phyloP scores from a whole-genome alignment of 2,797 vertebrate species.

The Parauchenoglanis ngamensis region DNA sequence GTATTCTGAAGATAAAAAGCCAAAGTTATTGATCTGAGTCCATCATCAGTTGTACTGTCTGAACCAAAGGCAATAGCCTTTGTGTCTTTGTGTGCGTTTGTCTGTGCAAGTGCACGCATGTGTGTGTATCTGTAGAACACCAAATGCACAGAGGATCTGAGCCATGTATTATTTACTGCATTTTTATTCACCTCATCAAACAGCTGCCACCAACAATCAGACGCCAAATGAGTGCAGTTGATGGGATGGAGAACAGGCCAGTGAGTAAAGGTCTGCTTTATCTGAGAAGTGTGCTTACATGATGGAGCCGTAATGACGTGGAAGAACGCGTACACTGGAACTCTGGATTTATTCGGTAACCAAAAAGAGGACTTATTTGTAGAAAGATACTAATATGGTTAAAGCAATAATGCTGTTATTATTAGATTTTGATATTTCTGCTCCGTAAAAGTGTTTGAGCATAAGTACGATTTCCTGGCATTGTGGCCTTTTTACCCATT shows the following conservation, averaged over 20 bases:
- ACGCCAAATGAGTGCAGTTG: conserved; percentile 59
- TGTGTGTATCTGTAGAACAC: conserved; percentile 38
- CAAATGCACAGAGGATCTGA: conserved; percentile 56
- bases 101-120: not conserved
- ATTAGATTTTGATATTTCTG: not conserved
- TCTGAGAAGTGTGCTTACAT: conserved; percentile 53
- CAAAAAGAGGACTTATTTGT: not conserved
- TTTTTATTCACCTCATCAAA: conserved; percentile 70
- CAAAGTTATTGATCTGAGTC: conserved; percentile 55
- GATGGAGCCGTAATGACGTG: conserved; percentile 47
- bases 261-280: conserved; percentile 56
- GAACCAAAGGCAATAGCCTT: conserved; percentile 14
- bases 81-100: conserved; percentile 1
- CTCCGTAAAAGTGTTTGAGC: not conserved
- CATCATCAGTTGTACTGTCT: conserved; percentile 37
- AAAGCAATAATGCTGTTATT: not conserved
- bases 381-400: not conserved
- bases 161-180: conserved; percentile 67
- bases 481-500: not conserved
- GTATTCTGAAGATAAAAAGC: conserved; percentile 49
- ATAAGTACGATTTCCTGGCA: not conserved
- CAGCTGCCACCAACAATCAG: conserved; percentile 62
- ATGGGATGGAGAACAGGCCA: conserved; percentile 52
- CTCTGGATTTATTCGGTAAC: not conserved
- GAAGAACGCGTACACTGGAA: conserved; percentile 17